Base-by-base conservation (phyloP, 2,888 invertebrate genomes). In the Limulus polyphemus region DNA sequence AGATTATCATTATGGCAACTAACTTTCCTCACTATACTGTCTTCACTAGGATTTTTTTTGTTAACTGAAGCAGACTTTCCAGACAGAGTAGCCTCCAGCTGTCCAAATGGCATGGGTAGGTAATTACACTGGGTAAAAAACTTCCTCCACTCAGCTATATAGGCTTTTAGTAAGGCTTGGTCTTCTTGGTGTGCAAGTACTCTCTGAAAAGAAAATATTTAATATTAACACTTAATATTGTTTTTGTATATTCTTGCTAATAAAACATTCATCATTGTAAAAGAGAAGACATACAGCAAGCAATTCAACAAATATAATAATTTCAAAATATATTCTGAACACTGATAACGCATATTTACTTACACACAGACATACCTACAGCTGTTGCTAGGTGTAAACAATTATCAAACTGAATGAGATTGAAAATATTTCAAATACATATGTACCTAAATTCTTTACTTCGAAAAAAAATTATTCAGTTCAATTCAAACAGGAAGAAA, bases 121-220 rank as follows among this genome's bases (percentile, higher is more conserved):
- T 97, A 98, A 76, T 90, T 89, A 77, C 97, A 95, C 76, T 99
- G 98, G 7, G 93, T 90, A 75, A 95, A 97, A 80, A 97, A 99
- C 75, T 93, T 94, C 58, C 92, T 84, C 99, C 99, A 99, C 78
- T 99, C 98, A 10, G 87, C 84, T 71, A 98, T 98, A 76, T 99
- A 99, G 1, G 95, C 90, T 77, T 92, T 93, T 10, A 99, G 80
- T 50, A 99, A 81, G 0, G 94, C 92, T 75, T 95, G 93, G 72
- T 98, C 97, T 74, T 97, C 95, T 67, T 90, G 83, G 74, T 95
- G 90, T 0, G 89, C 86, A 68, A 93, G 79, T 2, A 99, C 95
- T 71, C 91, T 74, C 81, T 82, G 73, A 62, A 73, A 60, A 58
- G 13, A 12, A 58, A 65, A 14, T 59, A 64, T 55, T 47, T 56